These are phyloP conservation scores for Drosophila ustulata DNA, from an alignment of 2,888 invertebrate genomes.

Conservation along the genomic window DNA sequence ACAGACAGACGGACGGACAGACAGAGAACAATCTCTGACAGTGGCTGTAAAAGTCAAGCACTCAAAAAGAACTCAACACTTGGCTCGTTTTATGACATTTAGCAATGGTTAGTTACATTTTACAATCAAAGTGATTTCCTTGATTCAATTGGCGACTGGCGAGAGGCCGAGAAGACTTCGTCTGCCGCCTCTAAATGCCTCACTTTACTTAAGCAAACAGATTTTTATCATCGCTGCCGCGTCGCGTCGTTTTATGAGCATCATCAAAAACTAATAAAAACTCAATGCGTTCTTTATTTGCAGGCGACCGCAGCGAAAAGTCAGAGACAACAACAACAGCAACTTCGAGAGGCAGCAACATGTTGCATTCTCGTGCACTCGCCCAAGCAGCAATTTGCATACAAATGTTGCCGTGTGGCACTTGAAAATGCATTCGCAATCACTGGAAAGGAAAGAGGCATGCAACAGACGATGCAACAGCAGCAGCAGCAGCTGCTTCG, in stretches of 20 bases:
- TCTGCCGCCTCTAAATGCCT: constrained; percentile 62
- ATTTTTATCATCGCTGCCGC: constrained; percentile 71
- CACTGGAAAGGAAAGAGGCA: constrained; percentile 44
- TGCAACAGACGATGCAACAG: constrained; percentile 9
- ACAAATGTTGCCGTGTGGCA: constrained; percentile 80
- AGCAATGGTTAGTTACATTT: constrained; percentile 69
- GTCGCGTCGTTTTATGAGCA: constrained; percentile 76
- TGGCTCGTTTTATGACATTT: constrained; percentile 68
- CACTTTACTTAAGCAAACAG: constrained; percentile 80
- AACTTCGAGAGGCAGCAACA: constrained; percentile 58
- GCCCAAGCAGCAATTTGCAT: constrained; percentile 68
- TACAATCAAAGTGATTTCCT: constrained; percentile 41
- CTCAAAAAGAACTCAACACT: constrained; percentile 54
- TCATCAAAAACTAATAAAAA: constrained; percentile 81
- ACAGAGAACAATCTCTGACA: constrained; percentile 18
- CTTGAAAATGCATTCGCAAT: constrained; percentile 68
- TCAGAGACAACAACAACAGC: constrained; percentile 15
- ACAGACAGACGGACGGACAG: neutral
- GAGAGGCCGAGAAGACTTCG: neutral
- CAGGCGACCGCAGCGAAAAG: constrained; percentile 62
- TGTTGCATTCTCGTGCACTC: constrained; percentile 74
- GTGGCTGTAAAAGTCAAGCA: constrained; percentile 47
- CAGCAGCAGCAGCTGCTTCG: constrained; percentile 56
- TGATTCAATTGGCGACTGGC: neutral
- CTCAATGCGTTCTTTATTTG: constrained; percentile 82